These are phyloP conservation scores for Nineta flava DNA, from an alignment of 2,888 invertebrate genomes.

Conservation along the genomic window DNA sequence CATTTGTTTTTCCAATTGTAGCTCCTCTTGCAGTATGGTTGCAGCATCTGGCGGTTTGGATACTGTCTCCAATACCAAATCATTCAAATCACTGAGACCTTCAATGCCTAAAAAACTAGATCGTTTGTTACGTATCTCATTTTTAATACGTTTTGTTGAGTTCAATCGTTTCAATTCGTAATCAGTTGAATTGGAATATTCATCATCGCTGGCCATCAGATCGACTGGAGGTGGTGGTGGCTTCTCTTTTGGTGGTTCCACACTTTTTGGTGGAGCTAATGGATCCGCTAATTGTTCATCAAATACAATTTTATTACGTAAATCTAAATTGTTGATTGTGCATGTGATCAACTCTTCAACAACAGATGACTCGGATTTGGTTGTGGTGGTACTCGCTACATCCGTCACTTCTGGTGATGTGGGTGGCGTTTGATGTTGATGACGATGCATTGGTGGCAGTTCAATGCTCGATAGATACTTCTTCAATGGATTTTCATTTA, in stretches of 20 bases:
- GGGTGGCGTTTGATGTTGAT: not conserved
- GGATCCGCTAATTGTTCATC: constrained; percentile 33
- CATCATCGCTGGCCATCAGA: constrained; percentile 22
- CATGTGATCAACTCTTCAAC: constrained; percentile 3
- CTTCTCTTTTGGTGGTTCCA: constrained; percentile 44
- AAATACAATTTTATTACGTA: constrained; percentile 21
- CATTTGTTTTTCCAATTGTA: constrained; percentile 57
- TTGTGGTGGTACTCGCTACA: not conserved
- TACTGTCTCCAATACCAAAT: constrained; percentile 39
- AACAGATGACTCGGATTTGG: constrained; percentile 2
- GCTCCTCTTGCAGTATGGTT: constrained; percentile 63
- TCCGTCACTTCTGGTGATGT: not conserved
- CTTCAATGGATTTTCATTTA: constrained; percentile 2
- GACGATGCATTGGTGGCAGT: not conserved
- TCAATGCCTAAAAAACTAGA: constrained; percentile 77
- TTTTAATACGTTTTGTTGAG: constrained; percentile 71
- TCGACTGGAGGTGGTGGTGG: constrained; percentile 68
- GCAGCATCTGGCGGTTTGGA: constrained; percentile 67
- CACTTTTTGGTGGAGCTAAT: constrained; percentile 13
- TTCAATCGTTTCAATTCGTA: constrained; percentile 49
- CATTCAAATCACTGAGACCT: constrained; percentile 53
- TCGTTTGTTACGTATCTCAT: constrained; percentile 68
- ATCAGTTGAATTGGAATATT: constrained; percentile 30
- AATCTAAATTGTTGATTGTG: constrained; percentile 1
- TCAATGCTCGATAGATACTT: constrained; percentile 5